Evolutionary conservation across 2,888 invertebrate genomes (phyloP).

Genomic region (Spisula solida): DNA sequence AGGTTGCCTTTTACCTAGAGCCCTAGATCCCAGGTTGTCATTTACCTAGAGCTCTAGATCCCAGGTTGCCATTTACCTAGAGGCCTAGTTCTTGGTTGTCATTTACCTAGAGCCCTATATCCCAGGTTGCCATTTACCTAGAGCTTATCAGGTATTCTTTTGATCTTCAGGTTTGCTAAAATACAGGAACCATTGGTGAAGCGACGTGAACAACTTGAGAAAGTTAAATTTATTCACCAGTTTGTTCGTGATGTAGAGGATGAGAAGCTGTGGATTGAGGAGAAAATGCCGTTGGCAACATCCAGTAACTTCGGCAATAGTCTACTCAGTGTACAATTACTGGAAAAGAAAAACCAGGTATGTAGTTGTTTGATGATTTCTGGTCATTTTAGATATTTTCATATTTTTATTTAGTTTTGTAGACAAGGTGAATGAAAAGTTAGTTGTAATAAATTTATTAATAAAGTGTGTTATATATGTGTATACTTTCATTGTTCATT

Average conservation of each 20-base stretch:
- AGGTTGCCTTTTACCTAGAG: too few relatives aligned
- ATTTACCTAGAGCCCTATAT: too few relatives aligned
- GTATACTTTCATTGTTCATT: too few relatives aligned
- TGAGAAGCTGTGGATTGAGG: constrained; percentile 98
- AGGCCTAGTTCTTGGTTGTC: too few relatives aligned
- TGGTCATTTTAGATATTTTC: background rate
- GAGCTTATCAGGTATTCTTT: background rate
- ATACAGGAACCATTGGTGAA: constrained; percentile 97
- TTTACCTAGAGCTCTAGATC: too few relatives aligned
- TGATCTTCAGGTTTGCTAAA: constrained; percentile 92
- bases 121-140: too few relatives aligned
- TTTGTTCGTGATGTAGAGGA: constrained; percentile 99
- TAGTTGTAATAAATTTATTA: too few relatives aligned
- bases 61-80: too few relatives aligned
- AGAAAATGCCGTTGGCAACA: constrained; percentile 97
- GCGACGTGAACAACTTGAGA: constrained; percentile 94
- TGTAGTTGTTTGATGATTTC: constrained; percentile 33
- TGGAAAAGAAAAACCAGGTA: constrained; percentile 98
- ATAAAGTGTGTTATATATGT: too few relatives aligned
- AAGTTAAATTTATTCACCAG: constrained; percentile 93
- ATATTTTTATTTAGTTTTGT: background rate
- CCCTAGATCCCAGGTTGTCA: too few relatives aligned
- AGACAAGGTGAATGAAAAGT: background rate
- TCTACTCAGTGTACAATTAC: constrained; percentile 98
- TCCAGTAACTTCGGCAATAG: constrained; percentile 97